Evolutionary conservation across 2,797 vertebrate species (phyloP), one percentile per base, ranked within the genome.

Genomic region (Notolabrus celidotus): DNA sequence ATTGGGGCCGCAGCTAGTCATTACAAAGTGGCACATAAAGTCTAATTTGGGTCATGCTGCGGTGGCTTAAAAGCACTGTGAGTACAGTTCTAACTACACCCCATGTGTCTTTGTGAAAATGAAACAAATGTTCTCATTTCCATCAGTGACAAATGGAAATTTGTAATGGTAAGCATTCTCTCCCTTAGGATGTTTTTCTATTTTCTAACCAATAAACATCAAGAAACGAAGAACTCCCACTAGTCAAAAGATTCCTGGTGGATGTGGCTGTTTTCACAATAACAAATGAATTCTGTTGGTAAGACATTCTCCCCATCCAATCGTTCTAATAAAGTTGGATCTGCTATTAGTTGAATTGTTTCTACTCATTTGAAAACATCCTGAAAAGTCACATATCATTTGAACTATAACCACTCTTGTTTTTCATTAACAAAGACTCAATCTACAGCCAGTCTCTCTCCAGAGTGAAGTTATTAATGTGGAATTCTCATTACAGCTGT

Each of bases 401-500:
- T 61, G 33, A 69, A 68, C 75, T 62, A 55, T 58, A 42, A 53
- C 17, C 27, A 14, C n/a, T 71, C 52, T 82, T 51, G 70, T 82
- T 78, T 77, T 77, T 68, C 65, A 73, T 74, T 64, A 67, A 85
- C 83, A 67, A 70, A 82, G 63, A 72, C 67, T 70, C 31, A 45
- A 75, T 79, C 52, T 63, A 56, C 16, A 57, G 75, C 74, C 50
- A 59, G 72, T 70, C 34, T 74, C 43, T 50, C 59, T 47, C 25
- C 81, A 78, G 71, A 74, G 58, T 90, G 74, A 86, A 88, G 79
- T 89, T 92, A 91, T 91, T 90, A 93, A 91, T 82, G 76, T 75
- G 71, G 88, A 93, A 92, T 90, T 89, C 91, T 95, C 92, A 92
- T 95, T 93, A 93, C 89, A 94, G 89, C 92, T 96, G 93, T 92